These are phyloP conservation scores for Apamea sordens DNA, from an alignment of 2,888 invertebrate species.

Conservation along the genomic window DNA sequence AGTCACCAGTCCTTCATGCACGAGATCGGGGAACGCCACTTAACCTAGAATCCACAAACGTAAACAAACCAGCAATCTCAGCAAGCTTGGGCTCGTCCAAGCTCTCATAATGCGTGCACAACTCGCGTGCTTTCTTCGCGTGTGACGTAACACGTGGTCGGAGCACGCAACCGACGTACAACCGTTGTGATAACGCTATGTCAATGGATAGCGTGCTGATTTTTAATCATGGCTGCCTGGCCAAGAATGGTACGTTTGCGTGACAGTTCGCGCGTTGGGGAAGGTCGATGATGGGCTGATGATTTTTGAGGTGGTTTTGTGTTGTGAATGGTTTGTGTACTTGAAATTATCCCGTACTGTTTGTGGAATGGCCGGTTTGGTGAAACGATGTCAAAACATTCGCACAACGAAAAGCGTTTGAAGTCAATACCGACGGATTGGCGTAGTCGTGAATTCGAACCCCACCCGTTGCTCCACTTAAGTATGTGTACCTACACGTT, in stretches of 20 bases:
- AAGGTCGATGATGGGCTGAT: slow-evolving; percentile 70
- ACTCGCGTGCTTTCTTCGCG: slow-evolving; percentile 81
- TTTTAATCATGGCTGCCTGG: slow-evolving; percentile 79
- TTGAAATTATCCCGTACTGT: neutral
- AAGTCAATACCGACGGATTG: neutral
- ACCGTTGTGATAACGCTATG: slow-evolving; percentile 81
- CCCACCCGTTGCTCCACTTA: no score
- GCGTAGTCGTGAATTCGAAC: neutral
- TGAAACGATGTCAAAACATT: neutral
- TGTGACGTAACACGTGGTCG: slow-evolving; percentile 82
- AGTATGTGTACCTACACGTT: neutral
- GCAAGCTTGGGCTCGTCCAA: slow-evolving; percentile 65
- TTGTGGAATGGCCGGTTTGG: neutral
- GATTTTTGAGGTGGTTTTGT: slow-evolving; percentile 54
- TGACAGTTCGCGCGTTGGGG: slow-evolving; percentile 74
- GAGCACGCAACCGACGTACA: slow-evolving; percentile 81
- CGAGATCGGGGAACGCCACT: slow-evolving; percentile 18
- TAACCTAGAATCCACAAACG: slow-evolving; percentile 57
- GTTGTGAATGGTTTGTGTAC: neutral
- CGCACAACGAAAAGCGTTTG: neutral
- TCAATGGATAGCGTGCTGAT: slow-evolving; percentile 89
- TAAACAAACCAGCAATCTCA: slow-evolving; percentile 63
- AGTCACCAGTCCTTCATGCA: slow-evolving; percentile 1
- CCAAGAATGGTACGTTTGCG: slow-evolving; percentile 81
- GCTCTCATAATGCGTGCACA: slow-evolving; percentile 74